Base-by-base conservation (phyloP, 2,888 invertebrate genomes). In the Drosophila robusta region DNA sequence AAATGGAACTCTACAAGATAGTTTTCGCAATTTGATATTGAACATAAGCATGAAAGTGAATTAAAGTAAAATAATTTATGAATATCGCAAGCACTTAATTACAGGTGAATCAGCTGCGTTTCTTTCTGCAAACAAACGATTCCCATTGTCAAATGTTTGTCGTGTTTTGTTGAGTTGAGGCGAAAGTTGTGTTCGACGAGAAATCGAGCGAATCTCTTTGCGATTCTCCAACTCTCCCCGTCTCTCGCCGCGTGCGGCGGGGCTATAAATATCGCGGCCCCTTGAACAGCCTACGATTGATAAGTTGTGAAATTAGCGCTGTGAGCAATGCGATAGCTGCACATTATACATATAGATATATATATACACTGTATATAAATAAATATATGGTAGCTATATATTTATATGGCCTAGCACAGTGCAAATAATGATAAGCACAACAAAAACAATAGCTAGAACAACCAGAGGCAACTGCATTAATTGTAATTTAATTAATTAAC, bases 401-500 rank as follows among this genome's bases (percentile, higher is more conserved):
- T 32, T 29, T 22, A 22, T 46, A 49, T 44, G 38, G 26, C 16
- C n/a, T 29, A 18, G 16, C 18, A 39, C n/a, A 34, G 61, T 70
- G 50, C 55, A 70, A 55, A 47, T 36, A 54, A 12, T 52, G 69
- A 68, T 67, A 63, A 57, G 79, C 56, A 29, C 18, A 54, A 71
- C 32, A 55, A 46, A 24, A 29, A 50, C n/a, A 41, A 54, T 26
- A 36, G 24, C 16, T 18, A 44, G 3, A 38, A 12, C 41, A 58
- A 36, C 3, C 24, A 52, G n/a, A 38, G 42, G 24, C 6, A 52
- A 64, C 60, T 75, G 78, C 81, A 87, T 76, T 68, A 87, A 87
- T 87, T 84, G 79, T 77, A 85, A 88, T 85, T 87, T 70, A 77
- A 87, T 84, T 87, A 84, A 84, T 85, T 82, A 82, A 67, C 49